These are phyloP conservation scores for Gibbula magus DNA, from an alignment of 2,888 invertebrate genomes.

Conservation along the genomic window DNA sequence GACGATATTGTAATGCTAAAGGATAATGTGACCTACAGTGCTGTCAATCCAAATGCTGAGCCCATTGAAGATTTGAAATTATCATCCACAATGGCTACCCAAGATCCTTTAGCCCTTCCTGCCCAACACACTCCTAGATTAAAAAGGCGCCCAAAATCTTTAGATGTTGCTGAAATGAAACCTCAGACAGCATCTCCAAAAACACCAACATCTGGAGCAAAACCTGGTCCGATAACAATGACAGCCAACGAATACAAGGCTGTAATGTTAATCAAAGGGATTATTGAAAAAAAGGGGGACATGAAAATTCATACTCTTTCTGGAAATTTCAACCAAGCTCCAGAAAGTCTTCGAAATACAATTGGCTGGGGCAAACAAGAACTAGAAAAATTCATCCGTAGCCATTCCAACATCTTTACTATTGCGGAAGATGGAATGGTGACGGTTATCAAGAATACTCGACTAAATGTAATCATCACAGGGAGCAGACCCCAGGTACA, in stretches of 20 bases:
- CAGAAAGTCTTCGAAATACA: conserved; percentile 72
- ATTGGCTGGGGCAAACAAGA: conserved; percentile 74
- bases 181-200: conserved; percentile 50
- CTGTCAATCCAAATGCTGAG: conserved; percentile 62
- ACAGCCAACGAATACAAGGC: conserved; percentile 75
- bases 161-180: conserved; percentile 53
- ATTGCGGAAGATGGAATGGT: conserved; percentile 71
- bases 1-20: conserved; percentile 73
- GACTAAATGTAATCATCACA: conserved; percentile 73
- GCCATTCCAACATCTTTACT: conserved; percentile 71
- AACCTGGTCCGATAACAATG: conserved; percentile 72
- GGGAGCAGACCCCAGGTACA: conserved; percentile 69
- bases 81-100: conserved; percentile 17
- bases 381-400: conserved; percentile 71
- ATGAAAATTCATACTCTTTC: conserved; percentile 69
- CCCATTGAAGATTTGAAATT: conserved; percentile 53
- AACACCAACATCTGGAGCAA: conserved; percentile 51
- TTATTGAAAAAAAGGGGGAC: conserved; percentile 72
- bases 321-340: conserved; percentile 70
- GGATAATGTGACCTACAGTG: conserved; percentile 67
- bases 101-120: conserved; percentile 31
- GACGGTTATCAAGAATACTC: conserved; percentile 71
- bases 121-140: conserved; percentile 54
- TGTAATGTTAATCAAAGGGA: conserved; percentile 74
- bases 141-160: conserved; percentile 64